Evolutionary conservation across 2,888 invertebrate species (phyloP).

Genomic region (Caenorhabditis doughertyi): DNA sequence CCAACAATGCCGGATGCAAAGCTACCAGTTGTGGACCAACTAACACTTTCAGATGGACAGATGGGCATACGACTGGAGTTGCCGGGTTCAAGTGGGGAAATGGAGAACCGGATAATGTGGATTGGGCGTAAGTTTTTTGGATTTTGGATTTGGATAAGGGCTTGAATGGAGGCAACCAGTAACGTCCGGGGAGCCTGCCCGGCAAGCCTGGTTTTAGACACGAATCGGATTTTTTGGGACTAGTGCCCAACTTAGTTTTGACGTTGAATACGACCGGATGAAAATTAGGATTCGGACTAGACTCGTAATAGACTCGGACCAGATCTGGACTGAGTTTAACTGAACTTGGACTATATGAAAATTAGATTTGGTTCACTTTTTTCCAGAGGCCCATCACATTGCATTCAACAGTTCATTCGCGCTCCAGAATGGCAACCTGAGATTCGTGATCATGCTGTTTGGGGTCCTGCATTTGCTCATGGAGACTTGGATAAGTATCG

Average conservation of each 20-base stretch:
- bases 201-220: too few species aligned
- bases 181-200: too few species aligned
- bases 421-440: background rate
- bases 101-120: conserved; percentile 5
- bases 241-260: too few species aligned
- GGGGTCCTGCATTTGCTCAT: background rate
- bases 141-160: too few species aligned
- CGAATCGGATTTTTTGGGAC: too few species aligned
- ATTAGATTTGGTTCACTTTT: background rate
- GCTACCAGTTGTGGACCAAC: conserved; percentile 1
- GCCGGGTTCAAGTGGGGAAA: conserved; percentile 5
- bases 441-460: background rate
- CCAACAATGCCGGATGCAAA: conserved; percentile 10
- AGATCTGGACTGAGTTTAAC: too few species aligned
- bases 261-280: too few species aligned
- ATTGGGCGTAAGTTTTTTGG: conserved; percentile 10
- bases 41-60: conserved; percentile 5
- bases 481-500: conserved; percentile 17
- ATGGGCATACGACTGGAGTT: conserved; percentile 13
- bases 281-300: too few species aligned
- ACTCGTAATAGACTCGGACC: too few species aligned
- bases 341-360: background rate
- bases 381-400: conserved; percentile 6
- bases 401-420: conserved; percentile 23
- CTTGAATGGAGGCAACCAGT: background rate